Conservation (phyloP, 2,888 invertebrate genomes). For the Hetaerina titia region DNA sequence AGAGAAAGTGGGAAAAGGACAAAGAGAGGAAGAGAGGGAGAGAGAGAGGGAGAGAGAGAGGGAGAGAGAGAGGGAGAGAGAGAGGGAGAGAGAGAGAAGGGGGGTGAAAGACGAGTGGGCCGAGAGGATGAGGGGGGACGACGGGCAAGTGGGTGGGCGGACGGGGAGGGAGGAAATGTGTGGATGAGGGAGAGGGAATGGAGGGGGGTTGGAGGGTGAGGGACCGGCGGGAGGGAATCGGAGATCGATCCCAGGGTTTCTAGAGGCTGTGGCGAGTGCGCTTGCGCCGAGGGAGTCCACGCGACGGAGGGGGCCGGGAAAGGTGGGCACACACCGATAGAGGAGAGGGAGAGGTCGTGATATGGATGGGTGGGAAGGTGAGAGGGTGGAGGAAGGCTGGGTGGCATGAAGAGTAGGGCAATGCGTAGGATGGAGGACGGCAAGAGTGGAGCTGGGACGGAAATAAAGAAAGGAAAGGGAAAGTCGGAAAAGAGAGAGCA, state of each 20-base stretch:
- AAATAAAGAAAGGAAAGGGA: not conserved
- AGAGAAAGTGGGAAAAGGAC: too few relatives aligned
- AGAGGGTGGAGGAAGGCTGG: not conserved
- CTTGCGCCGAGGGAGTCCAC: not conserved
- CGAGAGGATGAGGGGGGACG: not conserved
- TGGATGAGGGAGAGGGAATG: not conserved
- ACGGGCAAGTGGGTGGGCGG: not conserved
- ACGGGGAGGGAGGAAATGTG: not conserved
- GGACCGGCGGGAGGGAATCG: not conserved
- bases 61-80: not conserved
- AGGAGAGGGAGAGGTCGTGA: not conserved
- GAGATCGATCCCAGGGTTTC: conserved; percentile 43
- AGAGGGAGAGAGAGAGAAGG: not conserved
- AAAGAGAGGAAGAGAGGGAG: not conserved
- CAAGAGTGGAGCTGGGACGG: not conserved
- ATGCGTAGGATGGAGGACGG: not conserved
- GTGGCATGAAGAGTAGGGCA: not conserved
- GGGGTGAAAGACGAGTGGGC: not conserved
- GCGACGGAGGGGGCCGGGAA: conserved; percentile 20
- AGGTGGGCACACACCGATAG: not conserved
- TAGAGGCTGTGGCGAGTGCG: not conserved
- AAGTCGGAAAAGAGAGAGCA: not conserved
- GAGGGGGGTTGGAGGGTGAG: not conserved
- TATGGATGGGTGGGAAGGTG: not conserved
- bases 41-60: not conserved